Base-by-base conservation (phyloP, 2,113 vertebrate species). In the Sphaerodactylus townsendi region DNA sequence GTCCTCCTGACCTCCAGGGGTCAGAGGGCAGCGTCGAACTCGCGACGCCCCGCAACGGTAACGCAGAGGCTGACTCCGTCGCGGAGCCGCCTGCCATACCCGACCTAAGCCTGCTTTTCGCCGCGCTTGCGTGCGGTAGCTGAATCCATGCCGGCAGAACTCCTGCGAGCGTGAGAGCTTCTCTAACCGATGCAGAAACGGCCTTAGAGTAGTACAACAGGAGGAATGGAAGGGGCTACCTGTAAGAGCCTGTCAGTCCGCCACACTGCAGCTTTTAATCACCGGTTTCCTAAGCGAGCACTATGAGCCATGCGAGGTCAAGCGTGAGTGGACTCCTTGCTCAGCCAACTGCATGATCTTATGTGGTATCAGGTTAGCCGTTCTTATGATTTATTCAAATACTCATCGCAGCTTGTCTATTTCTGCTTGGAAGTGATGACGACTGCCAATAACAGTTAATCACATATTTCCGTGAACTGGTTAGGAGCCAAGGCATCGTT, bases 321-420 rank as follows among this genome's bases (percentile, higher is more conserved):
- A 83, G 83, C 70, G 87, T 77, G 33, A 86, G 90, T 77, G 88
- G 79, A 86, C 85, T 75, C 85, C 85, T 87, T 90, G 82, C 92
- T 92, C 88, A 91, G 90, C 82, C 90, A 88, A 83, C 48, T 85
- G 90, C 91, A 92, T 88, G 93, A 90, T 88, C 91, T 90, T 89
- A 90, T 88, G 80, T 8, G 72, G 87, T 84, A 81, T 11, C 88
- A 81, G 75, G 91, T 87, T 48, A 53, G 88, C 92, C 84, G 88
- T 91, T 93, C 90, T 91, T 91, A 91, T 93, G 92, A 95, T 92
- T 94, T 92, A 94, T 93, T 92, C 92, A 94, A 89, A 92, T 85
- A 76, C 87, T 93, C 92, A 94, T 91, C 91, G 89, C 89, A 92
- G 91, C 88, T 88, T 75, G 90, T 95, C 92, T 95, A 93, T 94